A percentile compares a stretch with the other conserved stretches of the same genome.
phyloP scores from a whole-genome alignment of 2,113 vertebrate genomes.

The Centropus unirufus region DNA sequence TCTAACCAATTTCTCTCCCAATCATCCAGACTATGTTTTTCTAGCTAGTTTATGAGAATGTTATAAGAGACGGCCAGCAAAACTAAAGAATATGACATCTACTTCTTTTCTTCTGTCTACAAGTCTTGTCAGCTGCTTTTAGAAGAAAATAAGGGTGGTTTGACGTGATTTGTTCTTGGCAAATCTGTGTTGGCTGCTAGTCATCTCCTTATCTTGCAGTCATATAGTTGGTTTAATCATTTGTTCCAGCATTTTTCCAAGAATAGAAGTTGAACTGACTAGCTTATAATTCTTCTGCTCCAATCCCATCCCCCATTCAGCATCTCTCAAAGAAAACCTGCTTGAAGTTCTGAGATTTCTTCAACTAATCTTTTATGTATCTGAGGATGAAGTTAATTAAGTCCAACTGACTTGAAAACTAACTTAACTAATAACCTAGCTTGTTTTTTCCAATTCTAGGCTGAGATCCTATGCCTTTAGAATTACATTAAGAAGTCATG shows the following conservation, averaged over 20 bases:
- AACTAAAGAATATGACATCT: not conserved
- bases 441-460: not conserved
- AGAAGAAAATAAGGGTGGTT: not conserved
- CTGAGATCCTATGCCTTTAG: not conserved
- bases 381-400: not conserved
- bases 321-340: not conserved
- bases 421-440: not conserved
- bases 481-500: not conserved
- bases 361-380: not conserved
- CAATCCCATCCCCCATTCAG: not conserved
- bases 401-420: not conserved
- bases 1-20: not conserved
- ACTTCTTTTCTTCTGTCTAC: not conserved
- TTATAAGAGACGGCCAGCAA: not conserved
- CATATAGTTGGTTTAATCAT: not conserved
- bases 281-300: not conserved
- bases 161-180: not conserved
- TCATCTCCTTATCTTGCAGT: not conserved
- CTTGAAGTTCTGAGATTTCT: not conserved
- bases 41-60: not conserved
- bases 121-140: not conserved
- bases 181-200: not conserved
- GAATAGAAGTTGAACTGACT: not conserved
- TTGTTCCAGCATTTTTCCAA: slow-evolving; percentile 20
- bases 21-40: not conserved